A percentile compares a stretch with the other conserved stretches of the same genome.
Evolutionary conservation across 2,797 vertebrate genomes (phyloP).

Genomic region (Emydoidea blandingii): DNA sequence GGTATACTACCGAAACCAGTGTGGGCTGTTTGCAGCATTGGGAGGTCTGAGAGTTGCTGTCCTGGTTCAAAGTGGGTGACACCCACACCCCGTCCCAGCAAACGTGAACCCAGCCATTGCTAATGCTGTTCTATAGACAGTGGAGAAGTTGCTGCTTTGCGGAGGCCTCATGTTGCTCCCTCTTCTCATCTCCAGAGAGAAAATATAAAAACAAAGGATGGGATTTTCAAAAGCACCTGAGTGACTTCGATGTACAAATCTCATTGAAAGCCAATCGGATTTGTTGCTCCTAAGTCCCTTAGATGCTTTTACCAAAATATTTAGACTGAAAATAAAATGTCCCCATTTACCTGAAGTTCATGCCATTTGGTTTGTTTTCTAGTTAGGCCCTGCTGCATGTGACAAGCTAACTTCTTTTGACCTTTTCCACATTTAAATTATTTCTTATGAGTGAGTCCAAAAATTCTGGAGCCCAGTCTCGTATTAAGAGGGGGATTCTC

Average conservation of each 20-base stretch:
- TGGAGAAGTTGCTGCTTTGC: neutral
- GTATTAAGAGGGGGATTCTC: neutral
- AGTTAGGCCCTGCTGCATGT: neutral
- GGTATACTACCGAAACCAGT: neutral
- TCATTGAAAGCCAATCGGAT: neutral
- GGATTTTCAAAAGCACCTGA: neutral
- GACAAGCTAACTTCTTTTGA: constrained; percentile 27
- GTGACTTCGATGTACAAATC: neutral
- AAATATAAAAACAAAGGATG: neutral
- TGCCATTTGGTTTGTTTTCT: neutral
- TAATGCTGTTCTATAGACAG: neutral
- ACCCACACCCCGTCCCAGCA: neutral
- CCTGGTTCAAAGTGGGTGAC: neutral
- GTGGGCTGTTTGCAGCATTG: neutral
- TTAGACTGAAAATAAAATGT: neutral
- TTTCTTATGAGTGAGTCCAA: constrained; percentile 22
- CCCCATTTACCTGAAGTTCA: neutral
- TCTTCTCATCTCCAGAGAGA: neutral
- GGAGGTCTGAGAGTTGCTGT: neutral
- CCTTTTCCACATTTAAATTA: neutral
- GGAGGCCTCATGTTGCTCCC: neutral
- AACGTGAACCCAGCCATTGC: neutral
- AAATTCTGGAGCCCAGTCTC: constrained; percentile 49
- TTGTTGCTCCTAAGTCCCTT: neutral
- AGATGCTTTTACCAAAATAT: neutral